Evolutionary conservation across 2,888 invertebrate genomes (phyloP).

Genomic region (Drosophila suboccidentalis): DNA sequence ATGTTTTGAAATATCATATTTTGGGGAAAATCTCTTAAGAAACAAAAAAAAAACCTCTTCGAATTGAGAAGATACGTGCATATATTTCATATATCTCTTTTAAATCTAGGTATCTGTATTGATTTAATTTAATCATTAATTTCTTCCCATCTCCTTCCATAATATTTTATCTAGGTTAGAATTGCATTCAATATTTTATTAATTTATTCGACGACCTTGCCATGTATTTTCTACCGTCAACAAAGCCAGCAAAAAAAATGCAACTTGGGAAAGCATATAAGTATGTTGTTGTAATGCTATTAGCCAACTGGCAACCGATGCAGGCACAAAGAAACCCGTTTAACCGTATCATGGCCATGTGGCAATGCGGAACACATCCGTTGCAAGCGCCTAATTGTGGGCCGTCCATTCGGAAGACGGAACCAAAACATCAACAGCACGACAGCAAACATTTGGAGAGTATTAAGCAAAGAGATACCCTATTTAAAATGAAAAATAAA

Average conservation of each 20-base stretch:
- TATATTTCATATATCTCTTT: background rate
- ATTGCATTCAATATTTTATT: background rate
- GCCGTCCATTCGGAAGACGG: conserved; percentile 68
- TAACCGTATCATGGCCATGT: conserved; percentile 55
- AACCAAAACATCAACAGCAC: conserved; percentile 46
- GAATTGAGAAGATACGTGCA: too few relatives aligned
- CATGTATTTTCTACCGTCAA: conserved; percentile 4
- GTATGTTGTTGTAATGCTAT: conserved; percentile 19
- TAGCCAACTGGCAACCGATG: conserved; percentile 17
- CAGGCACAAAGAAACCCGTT: conserved; percentile 62
- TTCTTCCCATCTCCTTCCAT: background rate
- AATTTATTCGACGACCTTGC: conserved; percentile 24
- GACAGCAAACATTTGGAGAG: background rate
- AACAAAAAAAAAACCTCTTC: too few relatives aligned
- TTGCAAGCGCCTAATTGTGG: conserved; percentile 64
- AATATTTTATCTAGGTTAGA: background rate
- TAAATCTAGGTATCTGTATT: background rate
- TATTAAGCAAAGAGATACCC: conserved; percentile 28
- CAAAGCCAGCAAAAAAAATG: background rate
- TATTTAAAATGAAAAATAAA: background rate
- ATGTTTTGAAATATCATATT: too few relatives aligned
- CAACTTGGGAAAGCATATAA: conserved; percentile 43
- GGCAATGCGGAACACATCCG: conserved; percentile 68
- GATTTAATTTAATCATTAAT: background rate
- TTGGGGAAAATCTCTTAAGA: too few relatives aligned